A percentile compares a stretch with the other conserved stretches of the same genome.
phyloP scores from a whole-genome alignment of 2,888 invertebrate genomes.

The Acrobasis repandana region DNA sequence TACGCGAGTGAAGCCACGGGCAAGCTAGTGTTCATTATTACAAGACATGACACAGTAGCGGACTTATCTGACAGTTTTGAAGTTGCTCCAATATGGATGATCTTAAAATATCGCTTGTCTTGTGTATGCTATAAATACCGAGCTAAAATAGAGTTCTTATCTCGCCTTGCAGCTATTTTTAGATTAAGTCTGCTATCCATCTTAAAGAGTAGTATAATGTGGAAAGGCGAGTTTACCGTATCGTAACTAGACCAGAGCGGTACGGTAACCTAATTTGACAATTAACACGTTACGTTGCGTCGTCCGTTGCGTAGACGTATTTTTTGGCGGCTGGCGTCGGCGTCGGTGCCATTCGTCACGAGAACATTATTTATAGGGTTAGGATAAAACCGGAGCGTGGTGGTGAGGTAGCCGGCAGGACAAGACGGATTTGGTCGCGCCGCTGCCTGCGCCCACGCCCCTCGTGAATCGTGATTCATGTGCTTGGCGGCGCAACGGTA shows the following conservation, averaged over 20 bases:
- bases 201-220: constrained; percentile 1
- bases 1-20: too few relatives aligned
- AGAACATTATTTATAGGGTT: constrained; percentile 51
- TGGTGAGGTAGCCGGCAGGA: constrained; percentile 44
- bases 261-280: constrained; percentile 12
- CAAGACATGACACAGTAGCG: too few relatives aligned
- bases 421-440: constrained; percentile 66
- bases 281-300: constrained; percentile 32
- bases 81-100: not conserved
- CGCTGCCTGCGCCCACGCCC: constrained; percentile 62
- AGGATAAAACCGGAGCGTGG: constrained; percentile 57
- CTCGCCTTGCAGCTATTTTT: constrained; percentile 37
- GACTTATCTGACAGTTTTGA: not conserved
- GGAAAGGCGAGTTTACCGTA: not conserved
- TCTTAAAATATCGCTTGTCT: not conserved
- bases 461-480: constrained; percentile 77
- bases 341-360: constrained; percentile 43
- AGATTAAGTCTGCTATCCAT: constrained; percentile 32
- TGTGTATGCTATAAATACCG: too few relatives aligned
- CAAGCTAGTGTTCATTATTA: too few relatives aligned
- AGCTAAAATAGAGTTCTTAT: constrained; percentile 10
- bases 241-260: not conserved
- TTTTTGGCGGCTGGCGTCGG: constrained; percentile 40
- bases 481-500: constrained; percentile 69
- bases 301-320: constrained; percentile 35